Evolutionary conservation across 1,140 invertebrate species (phyloP), one percentile per base, ranked within the genome.

Genomic region (Musca vetustissima): DNA sequence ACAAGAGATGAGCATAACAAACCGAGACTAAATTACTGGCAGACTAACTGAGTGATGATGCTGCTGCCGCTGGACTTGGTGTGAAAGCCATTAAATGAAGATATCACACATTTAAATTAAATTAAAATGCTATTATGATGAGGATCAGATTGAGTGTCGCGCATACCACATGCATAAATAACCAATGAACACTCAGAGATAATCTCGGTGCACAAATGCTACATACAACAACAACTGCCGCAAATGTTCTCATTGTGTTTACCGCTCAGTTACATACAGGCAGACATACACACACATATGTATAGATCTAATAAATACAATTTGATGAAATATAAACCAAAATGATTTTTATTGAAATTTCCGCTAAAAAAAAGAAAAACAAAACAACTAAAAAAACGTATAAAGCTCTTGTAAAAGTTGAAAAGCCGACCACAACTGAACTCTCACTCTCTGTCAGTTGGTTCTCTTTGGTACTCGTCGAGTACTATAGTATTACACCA

Each of bases 291-390:
- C 48, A 49, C 13, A 49, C 13, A 14, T 15, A 19, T 15, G 15
- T 2, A 15, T 15, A 15, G 4, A 11, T 49, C 15, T 15, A 49
- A 49, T n/a, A 49, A 49, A 49, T 15, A 15, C 17, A 19, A 19
- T 52, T 52, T 52, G 49, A 52, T 52, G 49, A 52, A 52, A 52
- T 52, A 52, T 17, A 52, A 19, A 52, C 49, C 17, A 17, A 52
- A 52, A 52, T 52, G 49, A 52, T 19, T 52, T 52, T 52, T 52
- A 52, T 52, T 52, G 49, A 52, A 52, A 52, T 52, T 52, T 52
- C 49, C 49, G 49, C 17, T 52, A 52, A 49, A 49, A 15, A 49
- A 11, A n/a, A n/a, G n/a, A n/a, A n/a, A n/a, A n/a, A n/a, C n/a
- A n/a, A n/a, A n/a, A n/a, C n/a, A n/a, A n/a, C n/a, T n/a, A n/a